phyloP scores from a whole-genome alignment of 2,113 vertebrate genomes.

The Dasyurus viverrinus region DNA sequence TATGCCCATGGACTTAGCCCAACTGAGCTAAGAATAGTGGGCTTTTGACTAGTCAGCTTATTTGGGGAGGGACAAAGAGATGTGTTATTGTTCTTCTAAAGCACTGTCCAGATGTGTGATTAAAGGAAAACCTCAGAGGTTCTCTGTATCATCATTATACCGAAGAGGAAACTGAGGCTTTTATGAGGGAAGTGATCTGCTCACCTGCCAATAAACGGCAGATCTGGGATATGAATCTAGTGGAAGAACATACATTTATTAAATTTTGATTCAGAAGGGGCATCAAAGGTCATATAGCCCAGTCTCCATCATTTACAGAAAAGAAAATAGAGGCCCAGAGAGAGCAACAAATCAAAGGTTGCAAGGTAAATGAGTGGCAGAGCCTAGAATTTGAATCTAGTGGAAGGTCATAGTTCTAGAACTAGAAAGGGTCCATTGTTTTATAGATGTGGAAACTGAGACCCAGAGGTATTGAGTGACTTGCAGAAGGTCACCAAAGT shows the following conservation, averaged over 20 bases:
- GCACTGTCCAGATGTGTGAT: not conserved
- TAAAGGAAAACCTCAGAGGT: not conserved
- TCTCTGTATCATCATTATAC: not conserved
- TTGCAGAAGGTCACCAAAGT: not conserved
- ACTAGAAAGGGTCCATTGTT: not conserved
- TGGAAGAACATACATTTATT: not conserved
- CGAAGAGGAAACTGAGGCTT: not conserved
- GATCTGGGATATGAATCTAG: not conserved
- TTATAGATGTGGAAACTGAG: not conserved
- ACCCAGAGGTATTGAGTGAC: not conserved
- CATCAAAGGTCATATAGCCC: not conserved
- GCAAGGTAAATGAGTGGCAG: not conserved
- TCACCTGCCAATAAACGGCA: not conserved
- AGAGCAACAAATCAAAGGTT: not conserved
- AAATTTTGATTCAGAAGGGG: not conserved
- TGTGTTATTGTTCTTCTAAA: constrained; percentile 53
- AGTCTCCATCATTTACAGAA: not conserved
- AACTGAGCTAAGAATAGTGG: constrained; percentile 73
- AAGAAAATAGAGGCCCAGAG: not conserved
- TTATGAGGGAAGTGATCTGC: not conserved
- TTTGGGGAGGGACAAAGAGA: constrained; percentile 53
- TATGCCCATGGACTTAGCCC: constrained; percentile 67
- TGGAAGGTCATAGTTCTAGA: not conserved
- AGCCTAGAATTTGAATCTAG: not conserved
- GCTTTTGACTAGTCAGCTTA: constrained; percentile 58